These are phyloP conservation scores for Pseudochirops cupreus DNA, from an alignment of 2,797 vertebrate species.

Conservation along the genomic window DNA sequence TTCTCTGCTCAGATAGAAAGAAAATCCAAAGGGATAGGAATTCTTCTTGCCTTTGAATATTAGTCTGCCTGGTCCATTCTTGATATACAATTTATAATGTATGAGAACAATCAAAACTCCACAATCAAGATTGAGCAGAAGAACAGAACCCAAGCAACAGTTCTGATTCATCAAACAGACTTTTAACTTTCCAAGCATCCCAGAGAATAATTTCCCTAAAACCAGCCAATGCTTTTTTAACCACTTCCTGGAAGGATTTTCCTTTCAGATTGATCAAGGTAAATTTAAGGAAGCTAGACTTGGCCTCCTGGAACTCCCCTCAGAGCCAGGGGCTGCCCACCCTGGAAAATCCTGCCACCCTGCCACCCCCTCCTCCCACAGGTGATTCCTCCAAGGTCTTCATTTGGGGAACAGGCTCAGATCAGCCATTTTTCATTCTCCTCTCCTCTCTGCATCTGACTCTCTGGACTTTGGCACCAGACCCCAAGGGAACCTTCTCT, in stretches of 20 bases:
- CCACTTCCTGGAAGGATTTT: neutral
- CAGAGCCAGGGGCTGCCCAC: neutral
- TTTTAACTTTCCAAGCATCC: neutral
- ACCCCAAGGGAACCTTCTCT: neutral
- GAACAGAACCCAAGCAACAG: neutral
- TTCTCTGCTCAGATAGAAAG: neutral
- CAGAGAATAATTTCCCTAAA: neutral
- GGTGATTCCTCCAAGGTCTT: neutral
- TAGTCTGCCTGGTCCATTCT: neutral
- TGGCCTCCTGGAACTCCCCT: neutral
- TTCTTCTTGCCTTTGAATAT: neutral
- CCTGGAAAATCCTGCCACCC: neutral
- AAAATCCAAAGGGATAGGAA: neutral
- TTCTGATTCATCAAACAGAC: neutral
- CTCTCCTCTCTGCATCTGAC: neutral
- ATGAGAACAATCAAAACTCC: neutral
- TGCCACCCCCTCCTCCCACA: neutral
- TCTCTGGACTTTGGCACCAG: neutral
- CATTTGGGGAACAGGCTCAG: neutral
- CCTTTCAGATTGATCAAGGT: neutral
- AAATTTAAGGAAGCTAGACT: neutral
- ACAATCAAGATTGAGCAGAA: neutral
- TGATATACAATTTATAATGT: neutral
- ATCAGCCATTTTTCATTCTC: neutral
- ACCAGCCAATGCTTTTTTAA: neutral